Conservation (phyloP, 2,113 vertebrate genomes). For the Odontesthes bonariensis region DNA sequence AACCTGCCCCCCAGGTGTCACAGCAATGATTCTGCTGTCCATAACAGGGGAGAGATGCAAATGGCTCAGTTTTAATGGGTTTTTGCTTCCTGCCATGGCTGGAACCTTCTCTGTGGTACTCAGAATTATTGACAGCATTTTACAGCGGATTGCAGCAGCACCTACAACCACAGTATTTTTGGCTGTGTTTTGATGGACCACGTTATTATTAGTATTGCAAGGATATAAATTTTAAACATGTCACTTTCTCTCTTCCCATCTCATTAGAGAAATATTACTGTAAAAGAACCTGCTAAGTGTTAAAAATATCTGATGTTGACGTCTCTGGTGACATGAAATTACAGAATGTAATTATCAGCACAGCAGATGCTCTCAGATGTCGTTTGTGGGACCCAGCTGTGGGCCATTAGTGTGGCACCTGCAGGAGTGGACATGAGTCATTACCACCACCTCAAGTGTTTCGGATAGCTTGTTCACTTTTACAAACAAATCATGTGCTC, state of each 20-base stretch:
- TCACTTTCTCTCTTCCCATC: conserved; percentile 46
- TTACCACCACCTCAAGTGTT: conserved; percentile 58
- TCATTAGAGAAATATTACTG: conserved; percentile 41
- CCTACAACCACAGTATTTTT: conserved; percentile 11
- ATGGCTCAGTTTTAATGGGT: conserved; percentile 28
- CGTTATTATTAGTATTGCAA: conserved; percentile 29
- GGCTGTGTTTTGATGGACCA: conserved; percentile 26
- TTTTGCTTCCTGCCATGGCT: conserved; percentile 42
- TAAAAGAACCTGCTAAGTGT: conserved; percentile 35
- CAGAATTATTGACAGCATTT: conserved; percentile 45
- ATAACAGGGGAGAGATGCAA: conserved; percentile 46
- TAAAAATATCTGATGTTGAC: conserved; percentile 33
- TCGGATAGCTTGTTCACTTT: conserved; percentile 64
- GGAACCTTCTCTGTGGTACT: conserved; percentile 29
- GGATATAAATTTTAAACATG: conserved; percentile 28
- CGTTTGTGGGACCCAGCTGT: conserved; percentile 55
- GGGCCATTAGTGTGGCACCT: conserved; percentile 67
- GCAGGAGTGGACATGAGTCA: conserved; percentile 66
- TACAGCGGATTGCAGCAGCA: conserved; percentile 19
- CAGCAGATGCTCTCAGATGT: conserved; percentile 55
- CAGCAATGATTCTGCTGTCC: conserved; percentile 46
- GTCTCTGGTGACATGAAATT: conserved; percentile 57
- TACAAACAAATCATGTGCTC: conserved; percentile 70
- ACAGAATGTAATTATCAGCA: conserved; percentile 62
- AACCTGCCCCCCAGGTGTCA: conserved; percentile 51